Percentiles rank a stretch among this genome's conserved stretches.
These are phyloP conservation scores for Tupaia tana DNA, from an alignment of 2,113 vertebrate species.

Conservation along the genomic window DNA sequence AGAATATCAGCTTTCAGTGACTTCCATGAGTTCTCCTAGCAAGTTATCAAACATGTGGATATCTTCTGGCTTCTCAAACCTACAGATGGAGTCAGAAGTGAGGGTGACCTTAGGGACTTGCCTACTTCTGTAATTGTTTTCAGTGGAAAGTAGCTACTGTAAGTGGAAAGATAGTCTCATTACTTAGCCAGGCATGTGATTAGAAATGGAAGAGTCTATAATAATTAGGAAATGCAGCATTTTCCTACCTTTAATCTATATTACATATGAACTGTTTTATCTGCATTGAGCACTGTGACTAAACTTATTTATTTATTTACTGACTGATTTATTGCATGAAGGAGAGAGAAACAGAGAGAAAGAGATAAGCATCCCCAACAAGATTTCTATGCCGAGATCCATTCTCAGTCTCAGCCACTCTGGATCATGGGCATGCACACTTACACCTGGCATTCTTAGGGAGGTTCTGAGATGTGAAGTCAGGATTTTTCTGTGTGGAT, in stretches of 20 bases:
- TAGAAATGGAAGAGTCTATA: not conserved
- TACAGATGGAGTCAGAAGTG: not conserved
- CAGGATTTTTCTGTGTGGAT: too few species aligned
- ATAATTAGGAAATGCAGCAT: not conserved
- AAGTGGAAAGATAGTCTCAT: not conserved
- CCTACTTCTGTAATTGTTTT: not conserved
- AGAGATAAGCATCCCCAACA: too few species aligned
- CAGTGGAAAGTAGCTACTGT: not conserved
- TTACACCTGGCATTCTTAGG: too few species aligned
- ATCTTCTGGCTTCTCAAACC: not conserved
- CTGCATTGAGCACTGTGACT: not conserved
- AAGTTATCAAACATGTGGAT: not conserved
- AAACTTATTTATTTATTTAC: constrained; percentile 26
- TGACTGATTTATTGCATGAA: too few species aligned
- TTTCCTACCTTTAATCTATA: not conserved
- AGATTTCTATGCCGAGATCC: too few species aligned
- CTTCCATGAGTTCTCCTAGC: not conserved
- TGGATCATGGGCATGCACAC: too few species aligned
- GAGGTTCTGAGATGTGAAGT: too few species aligned
- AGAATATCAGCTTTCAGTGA: not conserved
- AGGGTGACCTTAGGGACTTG: not conserved
- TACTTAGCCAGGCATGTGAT: not conserved
- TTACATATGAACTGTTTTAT: not conserved
- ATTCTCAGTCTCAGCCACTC: too few species aligned
- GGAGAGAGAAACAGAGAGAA: too few species aligned